A percentile compares a stretch with the other conserved stretches of the same genome.
Evolutionary conservation across 2,888 invertebrate genomes (phyloP).

Genomic region (Drosophila robusta): DNA sequence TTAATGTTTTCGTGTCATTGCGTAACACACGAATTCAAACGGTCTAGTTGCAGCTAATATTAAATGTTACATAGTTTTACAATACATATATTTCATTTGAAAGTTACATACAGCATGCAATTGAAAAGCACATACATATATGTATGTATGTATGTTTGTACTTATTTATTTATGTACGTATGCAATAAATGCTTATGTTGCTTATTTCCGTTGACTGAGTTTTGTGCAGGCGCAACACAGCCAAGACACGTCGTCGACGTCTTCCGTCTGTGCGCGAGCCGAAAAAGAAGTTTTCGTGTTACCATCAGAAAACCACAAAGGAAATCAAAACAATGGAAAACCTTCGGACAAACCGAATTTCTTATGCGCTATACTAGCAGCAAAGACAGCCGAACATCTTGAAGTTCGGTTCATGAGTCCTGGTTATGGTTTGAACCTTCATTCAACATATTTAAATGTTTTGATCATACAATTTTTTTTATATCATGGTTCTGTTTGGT

Average conservation of each 20-base stretch:
- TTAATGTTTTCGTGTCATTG: conserved; percentile 53
- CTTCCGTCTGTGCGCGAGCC: conserved; percentile 57
- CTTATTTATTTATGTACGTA: conserved; percentile 14
- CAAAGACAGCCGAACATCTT: too few relatives aligned
- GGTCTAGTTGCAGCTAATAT: conserved; percentile 31
- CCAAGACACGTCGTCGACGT: conserved; percentile 27
- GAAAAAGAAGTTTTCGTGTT: conserved; percentile 61
- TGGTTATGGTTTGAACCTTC: too few relatives aligned
- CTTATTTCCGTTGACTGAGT: conserved; percentile 79
- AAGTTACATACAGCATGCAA: too few relatives aligned
- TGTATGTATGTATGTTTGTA: neutral
- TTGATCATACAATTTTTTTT: too few relatives aligned
- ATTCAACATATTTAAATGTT: too few relatives aligned
- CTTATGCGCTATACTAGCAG: conserved; percentile 7
- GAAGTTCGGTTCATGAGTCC: too few relatives aligned
- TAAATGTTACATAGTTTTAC: conserved; percentile 16
- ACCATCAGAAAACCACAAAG: conserved; percentile 48
- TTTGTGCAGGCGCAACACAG: conserved; percentile 52
- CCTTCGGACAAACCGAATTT: conserved; percentile 22
- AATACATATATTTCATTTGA: conserved; percentile 2
- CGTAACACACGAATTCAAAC: conserved; percentile 46
- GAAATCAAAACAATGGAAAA: conserved; percentile 49
- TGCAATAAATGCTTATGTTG: conserved; percentile 29
- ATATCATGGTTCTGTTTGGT: too few relatives aligned
- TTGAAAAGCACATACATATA: too few relatives aligned